Evolutionary conservation across 2,888 invertebrate species (phyloP).

Genomic region (Petrophora chlorosata): DNA sequence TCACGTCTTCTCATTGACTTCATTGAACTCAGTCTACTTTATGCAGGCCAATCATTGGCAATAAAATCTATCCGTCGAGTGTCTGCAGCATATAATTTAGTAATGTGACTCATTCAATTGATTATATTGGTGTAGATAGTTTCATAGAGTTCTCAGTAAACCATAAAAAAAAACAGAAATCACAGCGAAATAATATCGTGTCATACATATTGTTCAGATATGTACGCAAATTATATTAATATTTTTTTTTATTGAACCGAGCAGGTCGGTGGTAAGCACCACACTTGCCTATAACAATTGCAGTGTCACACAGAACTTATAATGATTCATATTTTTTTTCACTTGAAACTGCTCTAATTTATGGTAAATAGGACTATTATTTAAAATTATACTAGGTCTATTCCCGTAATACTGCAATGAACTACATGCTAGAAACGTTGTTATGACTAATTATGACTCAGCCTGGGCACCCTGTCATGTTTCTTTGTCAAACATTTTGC

Average conservation of each 20-base stretch:
- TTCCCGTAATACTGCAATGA: neutral
- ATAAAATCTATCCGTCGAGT: slow-evolving; percentile 6
- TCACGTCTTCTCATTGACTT: slow-evolving; percentile 1
- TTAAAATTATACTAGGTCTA: neutral
- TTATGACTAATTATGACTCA: slow-evolving; percentile 26
- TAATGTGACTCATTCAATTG: slow-evolving; percentile 14
- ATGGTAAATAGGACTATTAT: too few species aligned
- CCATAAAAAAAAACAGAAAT: too few species aligned
- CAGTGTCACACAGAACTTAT: too few species aligned
- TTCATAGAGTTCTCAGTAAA: slow-evolving; percentile 5
- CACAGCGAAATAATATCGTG: neutral
- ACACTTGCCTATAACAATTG: too few species aligned
- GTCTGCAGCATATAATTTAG: slow-evolving; percentile 2
- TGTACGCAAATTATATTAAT: too few species aligned
- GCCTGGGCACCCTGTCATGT: slow-evolving; percentile 14
- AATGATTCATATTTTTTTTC: too few species aligned
- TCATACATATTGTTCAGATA: too few species aligned
- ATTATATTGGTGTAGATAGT: slow-evolving; percentile 12
- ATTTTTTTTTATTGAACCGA: too few species aligned
- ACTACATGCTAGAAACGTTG: neutral
- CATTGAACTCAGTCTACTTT: slow-evolving; percentile 2
- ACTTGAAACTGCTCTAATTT: too few species aligned
- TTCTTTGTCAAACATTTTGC: slow-evolving; percentile 31
- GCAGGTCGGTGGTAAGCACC: too few species aligned
- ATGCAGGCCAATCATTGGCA: slow-evolving; percentile 10